Conservation (phyloP, 2,888 invertebrate genomes). For the Ephialtes manifestator region DNA sequence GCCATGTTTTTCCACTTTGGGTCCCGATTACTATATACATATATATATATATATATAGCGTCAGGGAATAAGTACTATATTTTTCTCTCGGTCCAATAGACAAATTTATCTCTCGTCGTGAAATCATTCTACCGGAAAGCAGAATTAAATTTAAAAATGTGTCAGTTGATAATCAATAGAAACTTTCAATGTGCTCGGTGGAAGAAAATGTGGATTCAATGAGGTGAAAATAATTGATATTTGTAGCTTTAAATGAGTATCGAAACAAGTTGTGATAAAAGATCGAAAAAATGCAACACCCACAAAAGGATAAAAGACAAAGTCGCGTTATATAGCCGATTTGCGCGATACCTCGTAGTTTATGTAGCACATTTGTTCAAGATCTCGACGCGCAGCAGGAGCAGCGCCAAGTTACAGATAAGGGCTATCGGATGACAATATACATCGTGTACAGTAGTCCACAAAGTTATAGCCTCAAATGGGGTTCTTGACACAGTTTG, state of each 20-base stretch:
- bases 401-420: slow-evolving; percentile 47
- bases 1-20: too few relatives aligned
- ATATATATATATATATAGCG: too few relatives aligned
- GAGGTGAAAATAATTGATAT: background rate
- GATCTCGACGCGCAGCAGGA: slow-evolving; percentile 13
- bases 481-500: slow-evolving; percentile 8
- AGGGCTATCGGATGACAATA: slow-evolving; percentile 48
- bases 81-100: too few relatives aligned
- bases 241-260: background rate
- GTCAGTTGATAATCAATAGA: background rate
- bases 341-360: slow-evolving; percentile 45
- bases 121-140: background rate
- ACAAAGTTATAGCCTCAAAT: background rate
- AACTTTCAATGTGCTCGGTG: background rate
- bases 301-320: slow-evolving; percentile 31
- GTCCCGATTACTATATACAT: too few relatives aligned
- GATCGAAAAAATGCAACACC: slow-evolving; percentile 4
- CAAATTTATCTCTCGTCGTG: background rate
- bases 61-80: too few relatives aligned
- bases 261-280: background rate
- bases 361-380: slow-evolving; percentile 2
- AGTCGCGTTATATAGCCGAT: slow-evolving; percentile 38
- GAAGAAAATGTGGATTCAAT: background rate
- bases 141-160: background rate
- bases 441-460: slow-evolving; percentile 9